Base-by-base conservation (phyloP, 2,797 vertebrate genomes). In the Sus cebifrons region DNA sequence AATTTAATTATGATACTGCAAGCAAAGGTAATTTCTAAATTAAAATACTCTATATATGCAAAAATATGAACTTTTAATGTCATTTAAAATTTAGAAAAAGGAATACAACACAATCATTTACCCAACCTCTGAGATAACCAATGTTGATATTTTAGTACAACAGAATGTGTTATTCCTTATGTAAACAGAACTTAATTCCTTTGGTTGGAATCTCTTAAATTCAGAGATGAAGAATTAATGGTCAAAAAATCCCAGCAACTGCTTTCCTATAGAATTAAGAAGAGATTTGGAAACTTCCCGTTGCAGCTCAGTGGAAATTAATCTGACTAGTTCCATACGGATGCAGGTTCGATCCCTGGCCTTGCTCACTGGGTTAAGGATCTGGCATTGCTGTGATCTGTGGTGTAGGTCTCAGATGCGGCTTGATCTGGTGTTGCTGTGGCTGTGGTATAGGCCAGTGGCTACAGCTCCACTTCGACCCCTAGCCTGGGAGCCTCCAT, bases 151-250 rank as follows among this genome's bases (percentile, higher is more conserved):
- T 27, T 54, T 67, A 15, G 56, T 54, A 5, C 79, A 60, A 75
- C 54, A 20, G 60, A 49, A 23, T 44, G 36, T 67, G 52, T n/a
- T 40, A 58, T 82, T n/a, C 20, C 60, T 75, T 54, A 65, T 52
- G 84, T 86, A 54, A 91, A 77, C 2, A 64, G 18, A 83, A 79
- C 23, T 89, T 52, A 4, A 79, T 36, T 64, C 71, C 12, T 58
- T 84, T 40, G 29, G n/a, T 70, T 96, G 17, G 49, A 89, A 36
- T 95, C 62, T 9, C 18, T 91, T 78, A 54, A 23, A 71, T 32
- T 25, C 12, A 54, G 67, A 52, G 14, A 15, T n/a, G 17, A 70
- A 52, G 29, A 75, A 73, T 49, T 49, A 49, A 49, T 49, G 9
- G 44, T 49, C 18, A 70, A 83, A 60, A 89, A 62, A 67, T 91